These are phyloP conservation scores for Caenorhabditis sulstoni DNA, from an alignment of 2,888 invertebrate species.

Conservation along the genomic window DNA sequence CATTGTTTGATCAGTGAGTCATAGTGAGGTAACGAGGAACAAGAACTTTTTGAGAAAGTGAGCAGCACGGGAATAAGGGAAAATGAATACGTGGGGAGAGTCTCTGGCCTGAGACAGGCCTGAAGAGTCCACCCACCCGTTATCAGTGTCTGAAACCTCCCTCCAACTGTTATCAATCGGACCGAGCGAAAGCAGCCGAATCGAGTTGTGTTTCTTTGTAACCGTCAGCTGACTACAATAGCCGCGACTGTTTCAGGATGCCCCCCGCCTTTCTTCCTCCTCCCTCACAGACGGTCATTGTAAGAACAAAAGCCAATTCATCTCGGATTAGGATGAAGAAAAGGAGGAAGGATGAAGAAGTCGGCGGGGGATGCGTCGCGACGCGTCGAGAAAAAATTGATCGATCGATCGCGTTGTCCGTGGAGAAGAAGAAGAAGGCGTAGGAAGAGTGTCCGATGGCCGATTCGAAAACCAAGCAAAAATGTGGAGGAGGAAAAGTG, in stretches of 20 bases:
- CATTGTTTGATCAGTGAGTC: slow-evolving; percentile 54
- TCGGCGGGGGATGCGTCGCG: neutral
- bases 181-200: slow-evolving; percentile 5
- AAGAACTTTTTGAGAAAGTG: slow-evolving; percentile 1
- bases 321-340: slow-evolving; percentile 5
- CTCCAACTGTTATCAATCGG: slow-evolving; percentile 10
- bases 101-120: no score
- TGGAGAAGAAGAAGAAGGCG: slow-evolving; percentile 33
- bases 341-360: neutral
- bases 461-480: slow-evolving; percentile 60
- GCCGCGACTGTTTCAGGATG: slow-evolving; percentile 15
- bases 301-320: slow-evolving; percentile 20
- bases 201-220: neutral
- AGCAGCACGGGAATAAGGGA: slow-evolving; percentile 4
- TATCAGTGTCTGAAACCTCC: slow-evolving; percentile 6
- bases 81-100: no score
- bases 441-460: slow-evolving; percentile 45
- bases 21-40: slow-evolving; percentile 4
- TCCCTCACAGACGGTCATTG: slow-evolving; percentile 11
- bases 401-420: slow-evolving; percentile 47
- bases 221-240: slow-evolving; percentile 10
- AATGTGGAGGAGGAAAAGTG: slow-evolving; percentile 53
- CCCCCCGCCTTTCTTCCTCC: slow-evolving; percentile 7
- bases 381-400: slow-evolving; percentile 29
- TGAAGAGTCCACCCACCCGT: neutral